phyloP scores from a whole-genome alignment of 1,140 invertebrate species.

The Sminthurides bifidus region DNA sequence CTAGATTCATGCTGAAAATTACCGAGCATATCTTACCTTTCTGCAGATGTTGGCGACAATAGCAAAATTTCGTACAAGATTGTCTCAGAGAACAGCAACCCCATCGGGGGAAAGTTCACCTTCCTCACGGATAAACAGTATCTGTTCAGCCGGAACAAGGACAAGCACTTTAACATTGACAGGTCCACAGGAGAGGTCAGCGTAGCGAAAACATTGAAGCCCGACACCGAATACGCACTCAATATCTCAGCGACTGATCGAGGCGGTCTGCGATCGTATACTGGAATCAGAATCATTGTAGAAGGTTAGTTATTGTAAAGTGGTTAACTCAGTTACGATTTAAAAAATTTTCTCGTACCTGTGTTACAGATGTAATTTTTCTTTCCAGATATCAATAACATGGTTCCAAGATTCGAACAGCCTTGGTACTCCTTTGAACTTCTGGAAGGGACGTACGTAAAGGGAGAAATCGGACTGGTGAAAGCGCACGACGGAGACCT shows the following conservation, averaged over 20 bases:
- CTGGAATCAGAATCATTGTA: constrained; percentile 54
- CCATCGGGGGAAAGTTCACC: constrained; percentile 19
- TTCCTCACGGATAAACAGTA: constrained; percentile 30
- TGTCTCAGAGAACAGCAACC: constrained; percentile 42
- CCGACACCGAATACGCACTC: constrained; percentile 63
- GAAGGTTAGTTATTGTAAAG: constrained; percentile 42
- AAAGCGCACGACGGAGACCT: constrained; percentile 59
- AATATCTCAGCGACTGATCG: constrained; percentile 64
- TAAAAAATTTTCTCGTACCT: neutral
- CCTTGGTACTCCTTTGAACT: constrained; percentile 71
- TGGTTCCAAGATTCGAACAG: constrained; percentile 66
- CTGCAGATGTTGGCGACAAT: constrained; percentile 44
- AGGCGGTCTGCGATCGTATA: constrained; percentile 54
- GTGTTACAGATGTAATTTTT: constrained; percentile 1
- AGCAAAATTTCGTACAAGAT: constrained; percentile 64
- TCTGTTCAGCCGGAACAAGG: constrained; percentile 35
- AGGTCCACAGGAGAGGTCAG: constrained; percentile 58
- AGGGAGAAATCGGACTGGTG: constrained; percentile 57
- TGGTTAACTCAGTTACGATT: neutral
- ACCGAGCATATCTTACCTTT: no score
- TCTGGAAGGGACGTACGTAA: constrained; percentile 59
- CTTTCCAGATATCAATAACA: constrained; percentile 53
- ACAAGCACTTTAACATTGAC: constrained; percentile 57
- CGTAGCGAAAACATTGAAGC: constrained; percentile 56
- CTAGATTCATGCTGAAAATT: no score